Conservation (phyloP, 2,797 vertebrate genomes). For the Coregonus suidteri region DNA sequence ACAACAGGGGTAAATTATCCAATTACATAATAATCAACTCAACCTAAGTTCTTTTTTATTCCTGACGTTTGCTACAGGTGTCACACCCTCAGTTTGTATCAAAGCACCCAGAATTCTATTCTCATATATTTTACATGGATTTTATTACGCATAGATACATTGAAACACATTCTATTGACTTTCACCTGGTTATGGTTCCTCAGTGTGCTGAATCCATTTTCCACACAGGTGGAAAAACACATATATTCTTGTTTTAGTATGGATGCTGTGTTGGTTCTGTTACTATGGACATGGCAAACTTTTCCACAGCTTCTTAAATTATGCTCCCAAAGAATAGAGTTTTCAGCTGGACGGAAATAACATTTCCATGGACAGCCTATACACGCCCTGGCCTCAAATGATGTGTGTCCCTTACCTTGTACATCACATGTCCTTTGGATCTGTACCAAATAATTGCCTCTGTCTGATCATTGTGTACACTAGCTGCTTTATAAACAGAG, state of each 20-base stretch:
- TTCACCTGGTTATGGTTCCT: neutral
- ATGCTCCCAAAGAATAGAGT: conserved; percentile 25
- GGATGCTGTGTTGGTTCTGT: conserved; percentile 15
- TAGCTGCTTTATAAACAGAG: neutral
- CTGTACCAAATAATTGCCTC: neutral
- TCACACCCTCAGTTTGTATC: neutral
- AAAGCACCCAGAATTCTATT: neutral
- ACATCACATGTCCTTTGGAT: conserved; percentile 9
- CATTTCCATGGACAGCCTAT: conserved; percentile 9
- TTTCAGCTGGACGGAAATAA: conserved; percentile 3
- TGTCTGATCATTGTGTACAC: neutral
- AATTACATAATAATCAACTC: too few species aligned
- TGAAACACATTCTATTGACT: neutral
- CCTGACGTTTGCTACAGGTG: neutral
- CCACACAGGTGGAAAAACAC: neutral
- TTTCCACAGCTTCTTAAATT: neutral
- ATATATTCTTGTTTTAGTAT: conserved; percentile 11
- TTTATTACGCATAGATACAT: neutral
- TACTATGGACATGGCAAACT: conserved; percentile 31
- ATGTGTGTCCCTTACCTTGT: neutral
- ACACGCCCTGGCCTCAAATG: neutral
- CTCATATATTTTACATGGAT: neutral
- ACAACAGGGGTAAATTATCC: too few species aligned
- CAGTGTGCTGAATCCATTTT: neutral
- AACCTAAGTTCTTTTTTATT: neutral